Percentiles rank a stretch among this genome's conserved stretches.
Evolutionary conservation across 2,113 vertebrate genomes (phyloP).

Genomic region (Coturnix japonica): DNA sequence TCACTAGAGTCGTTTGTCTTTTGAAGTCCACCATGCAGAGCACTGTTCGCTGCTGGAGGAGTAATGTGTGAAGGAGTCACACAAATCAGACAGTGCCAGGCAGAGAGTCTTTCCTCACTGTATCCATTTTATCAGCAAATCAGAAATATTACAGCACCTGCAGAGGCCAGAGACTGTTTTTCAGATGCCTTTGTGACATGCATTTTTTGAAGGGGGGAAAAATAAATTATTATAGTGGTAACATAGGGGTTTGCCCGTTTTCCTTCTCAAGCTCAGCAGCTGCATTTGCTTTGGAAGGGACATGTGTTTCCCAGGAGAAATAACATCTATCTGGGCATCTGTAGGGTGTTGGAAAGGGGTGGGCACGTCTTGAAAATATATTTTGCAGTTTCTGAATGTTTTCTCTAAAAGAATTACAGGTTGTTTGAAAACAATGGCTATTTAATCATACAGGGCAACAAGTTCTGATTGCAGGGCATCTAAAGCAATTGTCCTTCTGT

Average conservation of each 20-base stretch:
- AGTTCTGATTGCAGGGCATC: rapidly evolving
- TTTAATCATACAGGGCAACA: neutral
- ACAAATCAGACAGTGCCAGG: conserved; percentile 20
- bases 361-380: neutral
- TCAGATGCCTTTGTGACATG: neutral
- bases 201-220: conserved; percentile 7
- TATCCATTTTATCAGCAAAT: conserved; percentile 37
- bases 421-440: neutral
- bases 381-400: neutral
- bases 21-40: neutral
- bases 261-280: neutral
- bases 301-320: neutral
- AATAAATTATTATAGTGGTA: neutral
- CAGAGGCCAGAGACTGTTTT: conserved; percentile 30
- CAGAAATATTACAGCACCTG: conserved; percentile 35
- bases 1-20: neutral
- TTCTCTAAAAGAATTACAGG: neutral
- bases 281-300: neutral
- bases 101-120: neutral
- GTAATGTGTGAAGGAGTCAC: conserved; percentile 16
- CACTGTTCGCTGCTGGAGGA: neutral
- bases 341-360: neutral
- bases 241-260: neutral
- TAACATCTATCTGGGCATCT: neutral
- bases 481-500: neutral